phyloP scores from a whole-genome alignment of 2,888 invertebrate species.

The Meiosimyza decipiens region DNA sequence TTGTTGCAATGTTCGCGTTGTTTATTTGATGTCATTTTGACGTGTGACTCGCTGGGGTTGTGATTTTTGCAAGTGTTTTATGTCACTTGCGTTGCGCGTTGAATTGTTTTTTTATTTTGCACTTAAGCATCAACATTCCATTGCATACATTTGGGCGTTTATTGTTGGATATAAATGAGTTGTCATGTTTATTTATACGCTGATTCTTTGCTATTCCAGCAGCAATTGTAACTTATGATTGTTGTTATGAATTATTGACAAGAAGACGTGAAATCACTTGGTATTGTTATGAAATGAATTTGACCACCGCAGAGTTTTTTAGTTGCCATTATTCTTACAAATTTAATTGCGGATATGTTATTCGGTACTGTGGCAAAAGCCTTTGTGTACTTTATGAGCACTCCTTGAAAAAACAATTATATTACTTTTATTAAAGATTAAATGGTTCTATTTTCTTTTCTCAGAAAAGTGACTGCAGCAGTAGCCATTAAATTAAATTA shows the following conservation, averaged over 20 bases:
- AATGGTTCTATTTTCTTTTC: no score
- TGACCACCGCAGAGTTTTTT: conserved; percentile 15
- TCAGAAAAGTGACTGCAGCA: neutral
- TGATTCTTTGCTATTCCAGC: no score
- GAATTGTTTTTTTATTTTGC: neutral
- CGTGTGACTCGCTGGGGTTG: neutral
- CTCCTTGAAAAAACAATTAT: neutral
- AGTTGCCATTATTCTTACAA: neutral
- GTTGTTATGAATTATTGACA: conserved; percentile 17
- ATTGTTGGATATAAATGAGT: neutral
- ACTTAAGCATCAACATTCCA: neutral
- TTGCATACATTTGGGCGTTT: neutral
- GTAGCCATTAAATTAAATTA: neutral
- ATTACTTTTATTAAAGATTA: neutral
- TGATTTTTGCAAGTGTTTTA: conserved; percentile 1
- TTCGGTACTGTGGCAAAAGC: neutral
- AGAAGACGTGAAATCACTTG: conserved; percentile 2
- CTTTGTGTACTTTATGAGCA: neutral
- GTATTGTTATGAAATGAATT: conserved; percentile 22
- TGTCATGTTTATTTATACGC: conserved; percentile 11
- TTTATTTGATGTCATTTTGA: conserved; percentile 12
- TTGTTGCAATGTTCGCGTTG: neutral
- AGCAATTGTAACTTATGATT: neutral
- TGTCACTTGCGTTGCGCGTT: conserved; percentile 1
- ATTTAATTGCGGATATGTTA: conserved; percentile 18